phyloP scores from a whole-genome alignment of 2,888 invertebrate genomes.

The Eutolmus rufibarbis region DNA sequence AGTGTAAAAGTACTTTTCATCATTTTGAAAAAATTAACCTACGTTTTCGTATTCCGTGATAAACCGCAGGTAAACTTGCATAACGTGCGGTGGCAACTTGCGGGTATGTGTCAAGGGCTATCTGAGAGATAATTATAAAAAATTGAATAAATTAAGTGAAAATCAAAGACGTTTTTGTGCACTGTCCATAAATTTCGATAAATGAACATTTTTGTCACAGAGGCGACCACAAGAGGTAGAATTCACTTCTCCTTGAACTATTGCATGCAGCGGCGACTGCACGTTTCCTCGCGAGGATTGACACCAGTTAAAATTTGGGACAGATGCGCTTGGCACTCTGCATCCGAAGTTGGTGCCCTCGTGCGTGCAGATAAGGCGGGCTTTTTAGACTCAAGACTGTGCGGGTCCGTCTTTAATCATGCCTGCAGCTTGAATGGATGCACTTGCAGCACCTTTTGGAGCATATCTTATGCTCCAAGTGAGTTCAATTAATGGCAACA shows the following conservation, averaged over 20 bases:
- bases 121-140: not conserved
- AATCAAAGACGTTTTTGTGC: not conserved
- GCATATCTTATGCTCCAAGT: not conserved
- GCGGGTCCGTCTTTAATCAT: not conserved
- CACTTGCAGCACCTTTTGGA: not conserved
- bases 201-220: not conserved
- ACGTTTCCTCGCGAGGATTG: not conserved
- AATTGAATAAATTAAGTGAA: constrained; percentile 3
- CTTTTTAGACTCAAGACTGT: constrained; percentile 1
- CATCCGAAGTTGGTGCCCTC: not conserved
- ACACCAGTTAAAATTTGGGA: not conserved
- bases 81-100: not conserved
- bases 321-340: not conserved
- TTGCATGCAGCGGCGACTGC: not conserved
- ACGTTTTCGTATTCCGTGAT: not conserved
- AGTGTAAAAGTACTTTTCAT: not conserved
- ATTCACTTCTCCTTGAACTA: constrained; percentile 11
- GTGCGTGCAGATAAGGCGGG: not conserved
- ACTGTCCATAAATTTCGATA: not conserved
- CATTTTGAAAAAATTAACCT: not conserved
- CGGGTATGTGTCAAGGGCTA: constrained; percentile 8
- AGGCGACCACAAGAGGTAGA: not conserved
- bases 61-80: constrained; percentile 3
- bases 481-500: not conserved
- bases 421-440: not conserved